Conservation (phyloP, 2,113 vertebrate species). For the Stegostoma tigrinum region DNA sequence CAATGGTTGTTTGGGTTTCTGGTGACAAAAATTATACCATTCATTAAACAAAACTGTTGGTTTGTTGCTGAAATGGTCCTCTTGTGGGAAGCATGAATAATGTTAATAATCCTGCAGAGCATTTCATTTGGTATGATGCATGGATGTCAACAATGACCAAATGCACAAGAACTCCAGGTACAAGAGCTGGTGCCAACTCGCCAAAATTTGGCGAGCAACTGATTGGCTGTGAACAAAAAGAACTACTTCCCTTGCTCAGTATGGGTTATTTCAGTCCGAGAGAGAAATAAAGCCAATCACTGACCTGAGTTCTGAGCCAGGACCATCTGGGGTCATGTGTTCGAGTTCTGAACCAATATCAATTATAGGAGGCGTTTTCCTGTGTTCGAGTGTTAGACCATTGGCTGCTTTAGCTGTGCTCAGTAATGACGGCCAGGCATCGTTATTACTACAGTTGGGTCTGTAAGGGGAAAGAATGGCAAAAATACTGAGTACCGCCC, state of each 20-base stretch:
- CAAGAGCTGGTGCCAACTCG: not conserved
- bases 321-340: constrained; percentile 74
- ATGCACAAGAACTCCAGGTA: not conserved
- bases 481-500: not conserved
- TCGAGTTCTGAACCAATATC: constrained; percentile 82
- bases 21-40: not conserved
- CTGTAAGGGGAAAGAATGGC: constrained; percentile 49
- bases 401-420: constrained; percentile 78
- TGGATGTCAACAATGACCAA: not conserved
- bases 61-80: not conserved
- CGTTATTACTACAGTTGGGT: constrained; percentile 82
- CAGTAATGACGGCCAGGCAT: constrained; percentile 82
- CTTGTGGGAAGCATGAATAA: not conserved
- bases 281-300: constrained; percentile 43
- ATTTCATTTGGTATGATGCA: not conserved
- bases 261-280: constrained; percentile 17
- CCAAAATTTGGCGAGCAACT: not conserved
- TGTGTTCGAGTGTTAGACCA: constrained; percentile 77
- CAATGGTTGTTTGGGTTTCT: not conserved
- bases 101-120: not conserved
- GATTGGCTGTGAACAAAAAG: constrained; percentile 24
- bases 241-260: not conserved
- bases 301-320: constrained; percentile 75
- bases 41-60: not conserved
- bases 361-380: constrained; percentile 81